Conservation (phyloP, 2,113 vertebrate genomes). For the Triplophysa siluroides region DNA sequence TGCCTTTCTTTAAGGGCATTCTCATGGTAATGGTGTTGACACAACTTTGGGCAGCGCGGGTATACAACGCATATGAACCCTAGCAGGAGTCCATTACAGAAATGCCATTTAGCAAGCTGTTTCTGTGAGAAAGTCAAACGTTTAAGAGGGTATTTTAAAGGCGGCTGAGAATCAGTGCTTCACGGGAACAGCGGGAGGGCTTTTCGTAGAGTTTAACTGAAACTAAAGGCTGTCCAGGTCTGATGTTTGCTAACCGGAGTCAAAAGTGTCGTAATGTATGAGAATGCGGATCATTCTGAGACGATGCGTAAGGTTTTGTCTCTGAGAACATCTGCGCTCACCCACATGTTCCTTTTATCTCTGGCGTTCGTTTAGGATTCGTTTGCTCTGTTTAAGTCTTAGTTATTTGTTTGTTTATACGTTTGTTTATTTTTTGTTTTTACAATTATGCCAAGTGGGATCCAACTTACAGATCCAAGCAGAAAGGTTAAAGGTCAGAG, state of each 20-base stretch:
- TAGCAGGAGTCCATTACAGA: constrained; percentile 82
- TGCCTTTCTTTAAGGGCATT: constrained; percentile 73
- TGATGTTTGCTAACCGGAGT: constrained; percentile 73
- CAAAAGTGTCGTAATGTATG: constrained; percentile 67
- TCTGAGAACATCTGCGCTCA: constrained; percentile 60
- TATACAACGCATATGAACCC: constrained; percentile 81
- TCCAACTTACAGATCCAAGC: neutral
- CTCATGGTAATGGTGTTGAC: constrained; percentile 84
- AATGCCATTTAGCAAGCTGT: constrained; percentile 81
- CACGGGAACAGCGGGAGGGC: constrained; percentile 68
- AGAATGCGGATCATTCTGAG: constrained; percentile 65
- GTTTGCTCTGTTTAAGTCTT: neutral
- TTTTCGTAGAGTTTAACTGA: constrained; percentile 62
- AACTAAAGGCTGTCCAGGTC: constrained; percentile 69
- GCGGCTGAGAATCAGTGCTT: constrained; percentile 65
- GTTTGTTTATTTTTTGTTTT: neutral
- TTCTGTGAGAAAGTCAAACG: constrained; percentile 82
- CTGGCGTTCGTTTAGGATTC: constrained; percentile 43
- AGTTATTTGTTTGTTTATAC: constrained; percentile 7
- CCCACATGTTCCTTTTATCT: constrained; percentile 48
- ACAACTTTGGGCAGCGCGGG: constrained; percentile 78
- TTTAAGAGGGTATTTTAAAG: constrained; percentile 72
- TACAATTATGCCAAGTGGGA: constrained; percentile 6
- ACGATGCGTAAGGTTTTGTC: constrained; percentile 62
- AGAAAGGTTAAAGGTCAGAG: constrained; percentile 15